Conservation (phyloP, 2,113 vertebrate species). For the Numenius arquata region DNA sequence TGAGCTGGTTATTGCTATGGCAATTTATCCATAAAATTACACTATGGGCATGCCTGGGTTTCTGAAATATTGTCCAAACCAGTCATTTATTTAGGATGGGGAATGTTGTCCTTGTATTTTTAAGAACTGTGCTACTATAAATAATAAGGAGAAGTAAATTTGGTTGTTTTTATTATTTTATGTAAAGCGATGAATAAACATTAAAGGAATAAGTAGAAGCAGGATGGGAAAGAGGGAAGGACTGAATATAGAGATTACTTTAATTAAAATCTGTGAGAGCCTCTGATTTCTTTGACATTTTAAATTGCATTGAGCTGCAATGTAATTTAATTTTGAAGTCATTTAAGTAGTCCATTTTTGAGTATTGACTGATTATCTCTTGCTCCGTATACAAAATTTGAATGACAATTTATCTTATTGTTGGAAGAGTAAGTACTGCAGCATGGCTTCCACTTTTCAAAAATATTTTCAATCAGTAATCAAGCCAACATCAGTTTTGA, state of each 20-base stretch:
- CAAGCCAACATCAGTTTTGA: not conserved
- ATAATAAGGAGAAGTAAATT: not conserved
- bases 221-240: not conserved
- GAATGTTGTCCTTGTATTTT: not conserved
- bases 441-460: not conserved
- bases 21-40: not conserved
- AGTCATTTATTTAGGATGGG: not conserved
- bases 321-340: constrained; percentile 44
- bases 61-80: not conserved
- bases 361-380: constrained; percentile 42
- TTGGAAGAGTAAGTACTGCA: not conserved
- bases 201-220: not conserved
- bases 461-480: not conserved
- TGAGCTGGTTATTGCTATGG: not conserved
- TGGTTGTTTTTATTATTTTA: not conserved
- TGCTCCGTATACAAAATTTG: not conserved
- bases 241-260: not conserved
- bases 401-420: constrained; percentile 10
- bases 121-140: not conserved
- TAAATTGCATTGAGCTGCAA: not conserved
- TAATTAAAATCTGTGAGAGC: constrained; percentile 50
- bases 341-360: not conserved
- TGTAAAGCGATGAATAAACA: not conserved
- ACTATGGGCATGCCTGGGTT: not conserved
- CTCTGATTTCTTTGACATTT: constrained; percentile 25